A percentile compares a stretch with the other conserved stretches of the same genome.
phyloP scores from a whole-genome alignment of 2,888 invertebrate genomes.

The Netelia melanura region DNA sequence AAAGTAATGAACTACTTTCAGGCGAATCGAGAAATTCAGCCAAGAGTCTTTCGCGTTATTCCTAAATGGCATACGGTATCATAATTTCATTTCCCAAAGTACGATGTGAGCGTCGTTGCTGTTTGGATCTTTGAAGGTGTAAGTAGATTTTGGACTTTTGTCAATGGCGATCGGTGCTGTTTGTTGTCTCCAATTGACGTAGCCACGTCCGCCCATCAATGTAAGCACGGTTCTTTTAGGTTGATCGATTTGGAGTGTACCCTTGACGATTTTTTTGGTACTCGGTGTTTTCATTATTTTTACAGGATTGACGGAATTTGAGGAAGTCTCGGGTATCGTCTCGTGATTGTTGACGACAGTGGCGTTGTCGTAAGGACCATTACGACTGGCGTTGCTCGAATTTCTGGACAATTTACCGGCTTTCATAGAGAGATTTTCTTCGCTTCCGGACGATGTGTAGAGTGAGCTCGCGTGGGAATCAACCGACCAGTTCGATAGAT shows the following conservation, averaged over 20 bases:
- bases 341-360: constrained; percentile 68
- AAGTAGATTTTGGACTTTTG: constrained; percentile 80
- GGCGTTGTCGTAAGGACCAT: constrained; percentile 84
- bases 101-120: constrained; percentile 95
- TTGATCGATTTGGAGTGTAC: constrained; percentile 84
- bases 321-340: neutral
- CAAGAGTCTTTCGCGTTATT: neutral
- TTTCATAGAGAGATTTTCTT: constrained; percentile 91
- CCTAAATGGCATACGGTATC: constrained; percentile 80
- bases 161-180: constrained; percentile 85
- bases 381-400: constrained; percentile 91
- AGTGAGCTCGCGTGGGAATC: constrained; percentile 93
- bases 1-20: neutral
- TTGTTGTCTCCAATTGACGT: constrained; percentile 93
- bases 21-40: neutral
- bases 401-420: constrained; percentile 89
- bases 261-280: constrained; percentile 80
- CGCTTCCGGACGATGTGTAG: constrained; percentile 94
- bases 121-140: constrained; percentile 88
- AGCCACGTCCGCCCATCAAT: constrained; percentile 95
- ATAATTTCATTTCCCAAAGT: constrained; percentile 95
- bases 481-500: constrained; percentile 95
- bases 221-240: constrained; percentile 92
- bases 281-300: constrained; percentile 72
- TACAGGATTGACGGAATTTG: constrained; percentile 20